Conservation (phyloP, 2,113 vertebrate genomes). For the Hoplias malabaricus region DNA sequence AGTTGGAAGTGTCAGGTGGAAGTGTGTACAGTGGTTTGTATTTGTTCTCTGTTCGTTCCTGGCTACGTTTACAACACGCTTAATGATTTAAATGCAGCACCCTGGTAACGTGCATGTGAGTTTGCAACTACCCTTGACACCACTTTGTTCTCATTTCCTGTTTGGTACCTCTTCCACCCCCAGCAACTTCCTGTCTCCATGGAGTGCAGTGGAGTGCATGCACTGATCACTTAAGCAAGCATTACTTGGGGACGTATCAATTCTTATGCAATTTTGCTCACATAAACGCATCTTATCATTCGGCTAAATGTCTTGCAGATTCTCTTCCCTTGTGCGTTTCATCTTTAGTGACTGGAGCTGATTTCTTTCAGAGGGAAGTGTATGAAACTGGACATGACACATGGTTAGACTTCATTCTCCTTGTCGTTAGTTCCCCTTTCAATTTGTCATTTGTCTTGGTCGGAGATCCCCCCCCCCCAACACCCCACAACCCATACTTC, state of each 20-base stretch:
- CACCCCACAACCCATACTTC: no score
- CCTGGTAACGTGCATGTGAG: constrained; percentile 6
- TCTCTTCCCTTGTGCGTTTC: neutral
- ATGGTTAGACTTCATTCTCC: neutral
- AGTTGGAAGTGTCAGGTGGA: no score
- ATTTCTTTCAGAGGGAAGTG: neutral
- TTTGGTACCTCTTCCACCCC: constrained; percentile 68
- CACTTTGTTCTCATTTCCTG: constrained; percentile 71
- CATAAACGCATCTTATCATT: neutral
- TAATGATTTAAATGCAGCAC: neutral
- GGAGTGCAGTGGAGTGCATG: constrained; percentile 27
- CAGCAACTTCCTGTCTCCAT: constrained; percentile 71
- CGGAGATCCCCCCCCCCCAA: no score
- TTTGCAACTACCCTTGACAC: constrained; percentile 42
- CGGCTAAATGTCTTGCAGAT: no score
- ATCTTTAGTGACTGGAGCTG: neutral
- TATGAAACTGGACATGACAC: neutral
- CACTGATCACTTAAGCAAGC: neutral
- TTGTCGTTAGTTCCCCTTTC: neutral
- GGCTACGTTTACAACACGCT: no score
- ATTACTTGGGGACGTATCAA: neutral
- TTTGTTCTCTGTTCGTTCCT: no score
- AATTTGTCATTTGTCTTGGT: neutral
- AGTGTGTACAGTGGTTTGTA: no score
- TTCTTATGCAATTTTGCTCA: neutral